Evolutionary conservation across 2,797 vertebrate species (phyloP), one percentile per base, ranked within the genome.

Genomic region (Strix occidentalis): DNA sequence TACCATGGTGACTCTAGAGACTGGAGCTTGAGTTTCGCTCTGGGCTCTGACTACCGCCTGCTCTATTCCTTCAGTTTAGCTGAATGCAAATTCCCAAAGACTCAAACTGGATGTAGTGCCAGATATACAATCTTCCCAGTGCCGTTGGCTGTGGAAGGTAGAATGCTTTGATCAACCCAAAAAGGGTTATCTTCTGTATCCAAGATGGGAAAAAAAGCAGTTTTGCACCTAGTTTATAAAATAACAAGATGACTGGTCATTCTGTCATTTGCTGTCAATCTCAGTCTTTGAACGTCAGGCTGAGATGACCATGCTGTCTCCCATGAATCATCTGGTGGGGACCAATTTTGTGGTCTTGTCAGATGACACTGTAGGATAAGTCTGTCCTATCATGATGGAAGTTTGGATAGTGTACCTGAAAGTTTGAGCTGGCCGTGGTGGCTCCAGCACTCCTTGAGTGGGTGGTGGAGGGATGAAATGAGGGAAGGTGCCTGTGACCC

Each of bases 281-380:
- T 71, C 5, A 3, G 5, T 35, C 37, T 56, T 11, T 69, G 41
- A 76, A 50, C 17, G 16, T 11, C 5, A 7, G 43, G 13, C 25
- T 61, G 35, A 21, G 16, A 21, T 7, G 31, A 37, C 10, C 1
- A 0, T 23, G 37, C 5, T 58, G 11, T n/a, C 29, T 68, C 31
- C 21, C 21, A 35, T 16, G 16, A 63, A 68, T 57, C 18, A 28
- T 12, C 39, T 33, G 16, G 13, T 23, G 21, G 31, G 28, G 31
- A 25, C 35, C 8, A 65, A 9, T 61, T 69, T 19, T n/a, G 33
- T 21, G 35, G 35, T 39, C n/a, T 9, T 43, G 5, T 23, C 35
- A 37, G 31, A 16, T 37, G 19, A 46, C 29, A 23, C 29, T 29
- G 21, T 25, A 48, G 31, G 26, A 43, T 6, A 54, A 43, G 4